Evolutionary conservation across 1,140 invertebrate species (phyloP).

Genomic region (Drosophila ironensis): DNA sequence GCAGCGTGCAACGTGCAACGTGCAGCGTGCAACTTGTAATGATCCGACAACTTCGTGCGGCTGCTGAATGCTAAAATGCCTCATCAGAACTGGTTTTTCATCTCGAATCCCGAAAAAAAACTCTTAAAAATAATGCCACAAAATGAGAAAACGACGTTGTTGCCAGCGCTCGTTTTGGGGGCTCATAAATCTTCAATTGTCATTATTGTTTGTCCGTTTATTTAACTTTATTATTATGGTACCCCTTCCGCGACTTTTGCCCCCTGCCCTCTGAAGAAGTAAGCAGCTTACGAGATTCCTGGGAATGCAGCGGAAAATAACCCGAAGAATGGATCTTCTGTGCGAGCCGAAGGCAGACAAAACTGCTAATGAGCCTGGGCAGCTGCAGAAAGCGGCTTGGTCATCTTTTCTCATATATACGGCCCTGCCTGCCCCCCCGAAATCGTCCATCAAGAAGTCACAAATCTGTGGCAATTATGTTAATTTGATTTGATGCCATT

Average conservation of each 20-base stretch:
- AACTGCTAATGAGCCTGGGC: constrained; percentile 54
- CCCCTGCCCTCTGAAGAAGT: constrained; percentile 8
- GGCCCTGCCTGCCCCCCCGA: not conserved
- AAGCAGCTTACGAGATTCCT: constrained; percentile 34
- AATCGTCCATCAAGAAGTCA: constrained; percentile 22
- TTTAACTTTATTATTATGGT: constrained; percentile 65
- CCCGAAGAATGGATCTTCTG: constrained; percentile 19
- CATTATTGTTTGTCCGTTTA: constrained; percentile 69
- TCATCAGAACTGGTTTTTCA: constrained; percentile 41
- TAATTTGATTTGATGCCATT: constrained; percentile 66
- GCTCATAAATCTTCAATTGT: constrained; percentile 65
- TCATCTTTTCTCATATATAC: not conserved
- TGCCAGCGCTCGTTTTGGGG: constrained; percentile 21
- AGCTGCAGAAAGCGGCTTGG: constrained; percentile 28
- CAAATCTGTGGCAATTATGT: constrained; percentile 73
- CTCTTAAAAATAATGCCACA: no score
- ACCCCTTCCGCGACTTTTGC: not conserved
- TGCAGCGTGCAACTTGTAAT: constrained; percentile 70
- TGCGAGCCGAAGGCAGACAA: constrained; percentile 5
- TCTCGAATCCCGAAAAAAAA: constrained; percentile 18
- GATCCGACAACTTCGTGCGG: constrained; percentile 65
- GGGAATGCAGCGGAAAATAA: constrained; percentile 30
- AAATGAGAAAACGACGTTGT: constrained; percentile 1
- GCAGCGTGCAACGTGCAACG: constrained; percentile 49
- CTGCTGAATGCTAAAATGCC: constrained; percentile 42